phyloP scores from a whole-genome alignment of 2,113 vertebrate species.

The Lasiurus borealis region DNA sequence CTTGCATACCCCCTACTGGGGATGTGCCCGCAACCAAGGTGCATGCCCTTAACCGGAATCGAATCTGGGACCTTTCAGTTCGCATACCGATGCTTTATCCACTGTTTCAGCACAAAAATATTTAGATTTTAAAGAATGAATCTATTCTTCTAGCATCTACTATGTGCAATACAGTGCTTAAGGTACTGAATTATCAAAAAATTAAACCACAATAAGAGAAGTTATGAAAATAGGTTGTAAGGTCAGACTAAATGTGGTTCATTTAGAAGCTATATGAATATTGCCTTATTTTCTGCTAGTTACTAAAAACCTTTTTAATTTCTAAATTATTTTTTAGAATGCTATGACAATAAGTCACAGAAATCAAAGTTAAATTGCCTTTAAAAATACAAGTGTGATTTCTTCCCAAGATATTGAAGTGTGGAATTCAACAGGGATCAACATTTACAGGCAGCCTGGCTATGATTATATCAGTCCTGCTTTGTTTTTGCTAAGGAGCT shows the following conservation, averaged over 20 bases:
- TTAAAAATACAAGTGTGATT: constrained; percentile 41
- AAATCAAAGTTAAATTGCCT: constrained; percentile 49
- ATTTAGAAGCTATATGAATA: constrained; percentile 5
- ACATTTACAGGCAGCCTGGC: constrained; percentile 18
- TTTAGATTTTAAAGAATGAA: not conserved
- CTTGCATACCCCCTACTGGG: no score
- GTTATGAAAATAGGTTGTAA: not conserved
- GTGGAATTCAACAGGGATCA: not conserved
- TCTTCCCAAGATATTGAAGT: constrained; percentile 32
- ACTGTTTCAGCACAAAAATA: not conserved
- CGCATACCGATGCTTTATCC: no score
- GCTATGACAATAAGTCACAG: not conserved
- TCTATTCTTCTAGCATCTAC: not conserved
- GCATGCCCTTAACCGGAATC: no score
- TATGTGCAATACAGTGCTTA: not conserved
- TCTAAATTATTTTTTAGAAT: not conserved
- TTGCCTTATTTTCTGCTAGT: not conserved
- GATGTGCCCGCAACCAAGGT: no score
- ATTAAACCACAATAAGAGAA: not conserved
- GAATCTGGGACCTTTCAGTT: no score
- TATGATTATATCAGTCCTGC: not conserved
- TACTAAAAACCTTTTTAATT: not conserved
- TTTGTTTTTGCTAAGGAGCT: constrained; percentile 22
- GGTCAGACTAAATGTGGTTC: not conserved
- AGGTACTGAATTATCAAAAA: constrained; percentile 1